Evolutionary conservation across 1,140 invertebrate species (phyloP).

Genomic region (Brachionus rubens): DNA sequence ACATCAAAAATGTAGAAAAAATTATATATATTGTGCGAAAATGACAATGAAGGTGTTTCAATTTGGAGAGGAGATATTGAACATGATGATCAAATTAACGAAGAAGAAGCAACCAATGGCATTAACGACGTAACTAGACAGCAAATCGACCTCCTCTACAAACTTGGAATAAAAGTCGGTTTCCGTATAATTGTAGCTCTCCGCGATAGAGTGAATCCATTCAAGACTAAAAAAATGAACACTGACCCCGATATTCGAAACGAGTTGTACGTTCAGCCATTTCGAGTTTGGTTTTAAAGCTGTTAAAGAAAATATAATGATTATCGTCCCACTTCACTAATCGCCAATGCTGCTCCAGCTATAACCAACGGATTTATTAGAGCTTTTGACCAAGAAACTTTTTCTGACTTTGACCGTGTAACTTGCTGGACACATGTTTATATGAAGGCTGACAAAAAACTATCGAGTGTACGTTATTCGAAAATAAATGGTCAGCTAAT

Average conservation of each 20-base stretch:
- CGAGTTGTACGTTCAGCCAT: background rate
- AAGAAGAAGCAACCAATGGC: too few relatives aligned
- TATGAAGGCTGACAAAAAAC: background rate
- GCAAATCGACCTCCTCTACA: too few relatives aligned
- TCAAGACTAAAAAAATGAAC: too few relatives aligned
- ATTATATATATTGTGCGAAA: too few relatives aligned
- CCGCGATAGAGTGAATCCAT: too few relatives aligned
- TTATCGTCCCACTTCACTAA: constrained; percentile 4
- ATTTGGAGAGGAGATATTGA: too few relatives aligned
- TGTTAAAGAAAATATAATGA: background rate
- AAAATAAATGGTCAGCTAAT: background rate
- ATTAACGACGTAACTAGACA: too few relatives aligned
- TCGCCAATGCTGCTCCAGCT: background rate
- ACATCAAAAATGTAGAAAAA: too few relatives aligned
- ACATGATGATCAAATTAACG: too few relatives aligned
- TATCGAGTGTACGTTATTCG: background rate
- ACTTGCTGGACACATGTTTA: background rate
- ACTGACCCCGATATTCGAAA: background rate
- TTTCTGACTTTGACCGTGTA: background rate
- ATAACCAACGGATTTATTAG: background rate
- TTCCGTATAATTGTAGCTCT: too few relatives aligned
- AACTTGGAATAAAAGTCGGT: too few relatives aligned
- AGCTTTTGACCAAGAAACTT: background rate
- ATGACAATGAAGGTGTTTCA: too few relatives aligned
- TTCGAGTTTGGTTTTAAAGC: background rate